These are phyloP conservation scores for Todiramphus chloris DNA, from an alignment of 2,113 vertebrate species.

Conservation along the genomic window DNA sequence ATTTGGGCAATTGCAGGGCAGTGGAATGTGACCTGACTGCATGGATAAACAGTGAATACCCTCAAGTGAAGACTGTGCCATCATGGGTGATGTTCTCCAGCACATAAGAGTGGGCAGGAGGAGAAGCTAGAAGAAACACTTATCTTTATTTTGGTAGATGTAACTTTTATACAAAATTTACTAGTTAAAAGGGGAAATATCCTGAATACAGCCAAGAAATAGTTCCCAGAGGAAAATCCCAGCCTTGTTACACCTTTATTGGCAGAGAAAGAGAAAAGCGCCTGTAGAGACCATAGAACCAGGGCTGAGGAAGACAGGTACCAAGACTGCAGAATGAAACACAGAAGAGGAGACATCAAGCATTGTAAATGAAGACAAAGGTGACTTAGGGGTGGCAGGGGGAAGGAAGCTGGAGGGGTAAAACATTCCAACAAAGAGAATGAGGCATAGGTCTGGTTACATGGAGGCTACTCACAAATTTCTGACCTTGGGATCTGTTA, in stretches of 20 bases:
- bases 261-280: neutral
- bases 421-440: neutral
- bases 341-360: neutral
- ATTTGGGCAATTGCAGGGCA: neutral
- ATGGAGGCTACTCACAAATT: neutral
- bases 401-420: neutral
- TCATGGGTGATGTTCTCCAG: neutral
- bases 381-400: rapidly evolving
- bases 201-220: neutral
- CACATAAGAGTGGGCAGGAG: neutral
- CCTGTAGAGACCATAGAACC: neutral
- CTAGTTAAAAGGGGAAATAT: neutral
- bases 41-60: neutral
- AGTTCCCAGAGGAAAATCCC: neutral
- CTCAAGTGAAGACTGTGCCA: neutral
- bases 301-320: neutral
- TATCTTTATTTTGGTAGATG: neutral
- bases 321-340: neutral
- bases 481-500: neutral
- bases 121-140: neutral
- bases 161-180: neutral
- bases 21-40: neutral
- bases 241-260: neutral
- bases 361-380: neutral
- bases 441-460: neutral